Percentiles rank a stretch among this genome's conserved stretches.
These are phyloP conservation scores for Propithecus perrieri DNA, from an alignment of 2,797 vertebrate species.

Conservation along the genomic window DNA sequence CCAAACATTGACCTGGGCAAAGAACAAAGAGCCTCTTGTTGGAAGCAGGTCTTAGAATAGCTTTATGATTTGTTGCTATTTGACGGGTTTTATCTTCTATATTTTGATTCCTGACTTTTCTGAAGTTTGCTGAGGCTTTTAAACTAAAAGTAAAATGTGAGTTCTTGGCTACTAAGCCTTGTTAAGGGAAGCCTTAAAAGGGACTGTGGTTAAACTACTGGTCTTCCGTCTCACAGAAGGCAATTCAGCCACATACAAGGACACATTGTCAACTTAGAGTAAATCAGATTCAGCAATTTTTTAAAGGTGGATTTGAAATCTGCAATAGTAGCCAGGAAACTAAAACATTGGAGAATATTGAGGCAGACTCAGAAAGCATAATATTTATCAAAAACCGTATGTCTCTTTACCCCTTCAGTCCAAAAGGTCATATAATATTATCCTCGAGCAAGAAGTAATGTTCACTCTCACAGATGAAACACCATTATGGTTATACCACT, in stretches of 20 bases:
- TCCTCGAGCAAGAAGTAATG: background rate
- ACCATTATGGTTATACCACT: background rate
- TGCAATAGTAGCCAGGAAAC: background rate
- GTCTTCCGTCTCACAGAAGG: constrained; percentile 73
- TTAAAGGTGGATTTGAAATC: constrained; percentile 63
- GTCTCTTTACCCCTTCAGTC: background rate
- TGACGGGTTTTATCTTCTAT: constrained; percentile 52
- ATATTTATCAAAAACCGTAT: constrained; percentile 58
- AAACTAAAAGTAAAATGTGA: constrained; percentile 52
- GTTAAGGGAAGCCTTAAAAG: constrained; percentile 70
- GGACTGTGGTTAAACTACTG: constrained; percentile 65
- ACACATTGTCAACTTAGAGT: constrained; percentile 58
- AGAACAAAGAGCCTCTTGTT: constrained; percentile 53
- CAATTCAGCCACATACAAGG: constrained; percentile 75
- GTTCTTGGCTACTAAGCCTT: constrained; percentile 52
- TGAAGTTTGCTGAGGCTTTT: constrained; percentile 61
- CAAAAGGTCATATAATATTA: constrained; percentile 48
- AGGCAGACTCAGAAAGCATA: constrained; percentile 50
- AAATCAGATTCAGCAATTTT: constrained; percentile 65
- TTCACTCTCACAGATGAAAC: constrained; percentile 34
- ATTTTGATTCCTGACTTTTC: constrained; percentile 66
- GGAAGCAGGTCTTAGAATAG: background rate
- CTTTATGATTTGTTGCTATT: constrained; percentile 38
- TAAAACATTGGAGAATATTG: constrained; percentile 53
- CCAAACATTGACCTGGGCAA: background rate